Evolutionary conservation across 35 echinoderm and acorn worm species (phyloP), one percentile per base, ranked within the genome.

Genomic region (Chiridota heheva): DNA sequence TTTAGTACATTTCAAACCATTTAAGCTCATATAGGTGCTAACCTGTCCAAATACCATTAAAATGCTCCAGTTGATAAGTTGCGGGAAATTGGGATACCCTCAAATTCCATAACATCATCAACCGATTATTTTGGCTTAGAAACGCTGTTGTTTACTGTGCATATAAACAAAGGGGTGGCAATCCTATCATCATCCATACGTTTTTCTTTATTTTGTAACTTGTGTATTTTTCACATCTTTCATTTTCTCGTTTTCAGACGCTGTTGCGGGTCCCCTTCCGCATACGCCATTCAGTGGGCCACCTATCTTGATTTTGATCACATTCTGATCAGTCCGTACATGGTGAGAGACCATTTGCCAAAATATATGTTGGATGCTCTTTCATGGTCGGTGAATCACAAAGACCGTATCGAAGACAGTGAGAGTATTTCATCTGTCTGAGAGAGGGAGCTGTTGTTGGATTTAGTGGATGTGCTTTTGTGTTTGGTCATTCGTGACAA

Each of bases 321-420:
- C 70, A 87, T 92, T 13, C 70, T 87, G 1, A 75, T 93, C 84
- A 74, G 80, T 25, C 90, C 90, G 18, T 59, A 72, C 51, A 93
- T 93, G 85, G 51, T 88, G n/a, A 53, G 35, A 5, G 90, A 93
- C 42, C 90, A 93, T 67, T 70, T 93, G 10, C 90, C 90, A 1
- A 28, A 49, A 15, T 49, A 63, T 18, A 69, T 87, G 25, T 20
- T 30, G 0, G 44, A 55, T 0, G 85, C 76, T 41, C 42, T 87
- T 36, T 22, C 40, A 29, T 87, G 85, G 85, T 40, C 80, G 43
- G 32, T 48, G 33, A 75, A 87, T 13, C 31, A 66, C 32, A 41
- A 69, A 33, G 53, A 53, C 33, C 1, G 40, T 63, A 20, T 63
- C 56, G 44, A 40, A 40, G 3, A 4, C 7, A 37, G 60, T 7